Evolutionary conservation across 2,113 vertebrate genomes (phyloP), one percentile per base, ranked within the genome.

Genomic region (Lathamus discolor): DNA sequence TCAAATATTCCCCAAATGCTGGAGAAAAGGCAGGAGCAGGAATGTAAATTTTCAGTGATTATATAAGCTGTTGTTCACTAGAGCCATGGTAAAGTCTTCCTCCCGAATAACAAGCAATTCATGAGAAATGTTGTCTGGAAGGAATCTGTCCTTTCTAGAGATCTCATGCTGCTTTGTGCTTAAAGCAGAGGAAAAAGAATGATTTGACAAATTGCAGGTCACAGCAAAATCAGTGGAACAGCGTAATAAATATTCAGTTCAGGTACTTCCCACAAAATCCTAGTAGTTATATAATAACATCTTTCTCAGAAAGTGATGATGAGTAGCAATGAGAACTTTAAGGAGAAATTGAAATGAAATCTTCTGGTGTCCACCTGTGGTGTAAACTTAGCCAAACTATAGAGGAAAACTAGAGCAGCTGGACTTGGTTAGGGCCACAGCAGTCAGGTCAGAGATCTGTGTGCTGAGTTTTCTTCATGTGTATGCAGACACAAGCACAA

Each of bases 1-100:
- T 73, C 82, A 89, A 92, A 57, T 79, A 92, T 64, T 92, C 72
- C 89, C 66, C 61, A 92, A 93, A 68, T 41, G 39, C 51, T 90
- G 51, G 61, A 67, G 73, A 70, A 94, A 77, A 93, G 51, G 49
- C 88, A 86, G 68, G 87, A 94, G 61, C 31, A 70, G 83, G 79
- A 83, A 94, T 74, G 55, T 86, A 93, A 92, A 88, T 94, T 83
- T 92, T 75, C 68, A 39, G 37, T 11, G 29, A 66, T 74, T 90
- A 41, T 86, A 88, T 83, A 83, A 78, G 24, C 70, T 17, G 2
- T 48, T 90, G 54, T 63, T 90, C 66, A 33, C 68, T 46, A 25
- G 37, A 83, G 33, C 54, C 69, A 67, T 35, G 59, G 41, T 11
- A 54, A 82, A 3, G 22, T 90, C 22, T n/a, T 70, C 41, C 48